Evolutionary conservation across 2,113 vertebrate species (phyloP).

Genomic region (Brevimyrus niger): DNA sequence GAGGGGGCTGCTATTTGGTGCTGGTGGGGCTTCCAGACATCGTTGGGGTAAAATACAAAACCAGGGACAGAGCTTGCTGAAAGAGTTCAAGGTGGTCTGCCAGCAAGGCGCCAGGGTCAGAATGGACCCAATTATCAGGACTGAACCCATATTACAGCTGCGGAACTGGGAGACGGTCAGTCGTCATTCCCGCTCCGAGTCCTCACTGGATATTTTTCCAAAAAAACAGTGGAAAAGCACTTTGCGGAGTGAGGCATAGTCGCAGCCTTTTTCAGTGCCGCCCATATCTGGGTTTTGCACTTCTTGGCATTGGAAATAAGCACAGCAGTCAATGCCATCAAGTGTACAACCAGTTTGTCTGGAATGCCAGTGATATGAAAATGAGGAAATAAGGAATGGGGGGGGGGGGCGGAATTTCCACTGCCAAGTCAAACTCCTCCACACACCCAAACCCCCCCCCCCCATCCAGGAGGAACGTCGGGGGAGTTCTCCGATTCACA

Average conservation of each 20-base stretch:
- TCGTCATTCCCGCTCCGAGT: neutral
- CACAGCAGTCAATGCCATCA: neutral
- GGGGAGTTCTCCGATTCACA: neutral
- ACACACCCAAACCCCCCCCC: too few relatives aligned
- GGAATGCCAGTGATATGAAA: constrained; percentile 1
- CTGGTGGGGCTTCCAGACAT: neutral
- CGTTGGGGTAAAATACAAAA: neutral
- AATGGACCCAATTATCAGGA: neutral
- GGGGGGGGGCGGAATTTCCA: neutral
- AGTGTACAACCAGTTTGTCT: neutral
- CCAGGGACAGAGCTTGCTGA: neutral
- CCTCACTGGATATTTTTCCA: neutral
- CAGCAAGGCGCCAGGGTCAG: neutral
- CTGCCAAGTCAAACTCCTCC: neutral
- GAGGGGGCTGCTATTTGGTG: neutral
- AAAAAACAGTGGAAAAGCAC: neutral
- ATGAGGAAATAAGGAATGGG: neutral
- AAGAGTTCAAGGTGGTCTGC: neutral
- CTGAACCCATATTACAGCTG: neutral
- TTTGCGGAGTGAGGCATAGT: neutral
- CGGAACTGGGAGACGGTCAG: neutral
- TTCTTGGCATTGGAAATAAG: neutral
- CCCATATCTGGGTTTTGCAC: neutral
- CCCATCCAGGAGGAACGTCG: neutral
- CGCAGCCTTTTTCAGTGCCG: neutral